Evolutionary conservation across 1,140 invertebrate genomes (phyloP).

Genomic region (Drosophila varians): DNA sequence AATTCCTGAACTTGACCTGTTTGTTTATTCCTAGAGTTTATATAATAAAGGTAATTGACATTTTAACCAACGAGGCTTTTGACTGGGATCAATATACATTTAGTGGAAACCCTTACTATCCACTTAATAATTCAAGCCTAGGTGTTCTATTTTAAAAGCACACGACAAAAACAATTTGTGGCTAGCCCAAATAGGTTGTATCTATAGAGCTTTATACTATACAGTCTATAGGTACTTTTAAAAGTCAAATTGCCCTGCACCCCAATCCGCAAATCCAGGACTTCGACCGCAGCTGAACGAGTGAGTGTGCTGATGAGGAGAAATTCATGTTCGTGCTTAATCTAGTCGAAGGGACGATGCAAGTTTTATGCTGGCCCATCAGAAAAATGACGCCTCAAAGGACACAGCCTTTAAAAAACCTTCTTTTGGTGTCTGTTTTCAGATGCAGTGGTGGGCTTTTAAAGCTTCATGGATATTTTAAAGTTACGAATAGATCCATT

Average conservation of each 20-base stretch:
- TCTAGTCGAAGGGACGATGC: constrained; percentile 71
- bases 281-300: constrained; percentile 42
- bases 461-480: not conserved
- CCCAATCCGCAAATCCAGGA: constrained; percentile 42
- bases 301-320: constrained; percentile 11
- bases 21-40: too few relatives aligned
- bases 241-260: constrained; percentile 54
- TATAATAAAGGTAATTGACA: too few relatives aligned
- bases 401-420: constrained; percentile 42
- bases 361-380: constrained; percentile 69
- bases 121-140: constrained; percentile 4
- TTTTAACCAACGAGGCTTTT: too few relatives aligned
- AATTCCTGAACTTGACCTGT: too few relatives aligned
- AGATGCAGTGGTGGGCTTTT: not conserved
- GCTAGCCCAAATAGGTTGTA: constrained; percentile 1
- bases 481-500: too few relatives aligned
- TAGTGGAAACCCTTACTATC: not conserved
- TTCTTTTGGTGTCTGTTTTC: constrained; percentile 17
- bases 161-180: not conserved
- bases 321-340: constrained; percentile 69
- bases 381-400: constrained; percentile 47
- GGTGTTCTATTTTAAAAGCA: not conserved
- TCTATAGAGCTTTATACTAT: constrained; percentile 22
- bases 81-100: constrained; percentile 15
- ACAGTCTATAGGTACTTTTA: constrained; percentile 51